phyloP scores from a whole-genome alignment of 1,140 invertebrate species.

The Drosophila prosaltans region DNA sequence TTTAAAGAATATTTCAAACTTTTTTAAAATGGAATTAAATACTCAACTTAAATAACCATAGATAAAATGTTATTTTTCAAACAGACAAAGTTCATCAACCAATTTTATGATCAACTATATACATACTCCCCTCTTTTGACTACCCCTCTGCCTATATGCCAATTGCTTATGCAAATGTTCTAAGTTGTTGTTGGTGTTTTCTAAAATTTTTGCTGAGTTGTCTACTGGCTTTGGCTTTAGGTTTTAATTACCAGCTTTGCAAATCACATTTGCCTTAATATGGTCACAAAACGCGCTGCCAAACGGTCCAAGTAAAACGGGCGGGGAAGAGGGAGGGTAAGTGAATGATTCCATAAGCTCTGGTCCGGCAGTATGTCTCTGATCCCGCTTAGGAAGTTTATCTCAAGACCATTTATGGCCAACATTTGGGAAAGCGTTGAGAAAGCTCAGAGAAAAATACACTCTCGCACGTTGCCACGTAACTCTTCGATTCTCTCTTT shows the following conservation, averaged over 20 bases:
- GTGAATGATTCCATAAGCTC: constrained; percentile 3
- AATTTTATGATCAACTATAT: not conserved
- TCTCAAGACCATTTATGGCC: constrained; percentile 61
- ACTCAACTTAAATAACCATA: no score
- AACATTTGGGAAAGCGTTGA: constrained; percentile 68
- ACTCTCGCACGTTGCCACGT: constrained; percentile 32
- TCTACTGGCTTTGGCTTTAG: constrained; percentile 57
- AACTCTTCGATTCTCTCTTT: not conserved
- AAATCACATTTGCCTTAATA: constrained; percentile 75
- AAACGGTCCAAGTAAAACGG: constrained; percentile 24
- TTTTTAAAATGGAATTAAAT: no score
- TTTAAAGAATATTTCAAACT: no score
- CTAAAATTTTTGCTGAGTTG: constrained; percentile 25
- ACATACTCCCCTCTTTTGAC: constrained; percentile 2
- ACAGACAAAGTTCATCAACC: not conserved
- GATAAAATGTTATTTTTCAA: not conserved
- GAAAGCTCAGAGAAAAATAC: constrained; percentile 52
- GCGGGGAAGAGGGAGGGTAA: constrained; percentile 31
- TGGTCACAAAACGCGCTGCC: constrained; percentile 62
- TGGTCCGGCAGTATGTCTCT: constrained; percentile 11
- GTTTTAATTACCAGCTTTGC: constrained; percentile 76
- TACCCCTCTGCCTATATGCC: constrained; percentile 25
- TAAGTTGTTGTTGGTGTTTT: constrained; percentile 29
- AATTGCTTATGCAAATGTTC: constrained; percentile 73
- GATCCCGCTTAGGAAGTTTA: constrained; percentile 65